Conservation (phyloP, 64 coral and sea anemone genomes). For the Montipora sp. region DNA sequence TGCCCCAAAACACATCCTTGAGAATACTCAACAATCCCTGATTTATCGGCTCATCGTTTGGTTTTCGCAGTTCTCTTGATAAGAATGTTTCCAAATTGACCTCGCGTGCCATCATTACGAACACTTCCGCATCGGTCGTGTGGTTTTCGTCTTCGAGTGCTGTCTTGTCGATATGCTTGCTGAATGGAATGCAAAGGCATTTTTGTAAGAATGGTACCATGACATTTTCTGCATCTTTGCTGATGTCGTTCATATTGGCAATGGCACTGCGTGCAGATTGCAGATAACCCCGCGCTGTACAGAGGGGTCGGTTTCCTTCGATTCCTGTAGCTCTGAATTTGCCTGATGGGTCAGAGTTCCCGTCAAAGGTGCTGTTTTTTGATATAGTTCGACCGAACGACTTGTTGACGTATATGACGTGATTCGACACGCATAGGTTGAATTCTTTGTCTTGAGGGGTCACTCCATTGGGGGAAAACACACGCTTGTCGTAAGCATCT, state of each 20-base stretch:
- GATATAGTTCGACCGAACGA: background rate
- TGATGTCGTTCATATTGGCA: constrained; percentile 8
- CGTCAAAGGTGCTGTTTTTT: background rate
- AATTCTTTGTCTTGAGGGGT: background rate
- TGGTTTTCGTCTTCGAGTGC: rapidly evolving
- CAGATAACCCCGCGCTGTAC: background rate
- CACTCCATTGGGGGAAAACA: background rate
- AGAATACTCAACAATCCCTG: background rate
- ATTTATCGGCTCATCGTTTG: too few species aligned
- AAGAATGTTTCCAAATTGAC: background rate
- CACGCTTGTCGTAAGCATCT: background rate
- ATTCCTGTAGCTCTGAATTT: background rate
- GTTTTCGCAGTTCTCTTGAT: background rate
- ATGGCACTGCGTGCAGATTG: constrained; percentile 6
- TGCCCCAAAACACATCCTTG: background rate
- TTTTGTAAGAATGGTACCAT: background rate
- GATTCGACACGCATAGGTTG: background rate
- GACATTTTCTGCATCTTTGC: background rate
- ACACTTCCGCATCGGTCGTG: background rate
- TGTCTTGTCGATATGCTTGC: background rate
- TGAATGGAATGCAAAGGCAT: background rate
- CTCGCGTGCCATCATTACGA: background rate
- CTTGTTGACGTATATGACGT: background rate
- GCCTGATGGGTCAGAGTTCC: background rate
- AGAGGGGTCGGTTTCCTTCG: background rate